These are phyloP conservation scores for Phoebastria nigripes DNA, from an alignment of 2,797 vertebrate genomes.

Conservation along the genomic window DNA sequence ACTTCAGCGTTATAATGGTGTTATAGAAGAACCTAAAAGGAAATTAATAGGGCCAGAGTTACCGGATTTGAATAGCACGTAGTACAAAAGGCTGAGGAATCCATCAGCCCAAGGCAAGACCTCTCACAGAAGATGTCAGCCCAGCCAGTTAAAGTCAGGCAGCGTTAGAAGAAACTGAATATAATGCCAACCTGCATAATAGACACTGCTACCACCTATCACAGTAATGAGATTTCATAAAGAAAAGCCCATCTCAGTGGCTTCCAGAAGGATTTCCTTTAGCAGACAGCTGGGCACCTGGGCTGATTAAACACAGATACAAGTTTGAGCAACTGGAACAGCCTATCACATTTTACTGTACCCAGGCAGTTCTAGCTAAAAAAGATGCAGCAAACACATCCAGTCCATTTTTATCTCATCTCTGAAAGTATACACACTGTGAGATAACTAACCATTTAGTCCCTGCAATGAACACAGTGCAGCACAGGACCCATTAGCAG, in stretches of 20 bases:
- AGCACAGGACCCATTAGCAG: neutral
- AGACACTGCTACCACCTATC: slow-evolving; percentile 27
- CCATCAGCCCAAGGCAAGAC: slow-evolving; percentile 5
- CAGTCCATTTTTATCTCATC: neutral
- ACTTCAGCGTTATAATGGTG: neutral
- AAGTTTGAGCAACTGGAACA: neutral
- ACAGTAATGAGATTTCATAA: slow-evolving; percentile 21
- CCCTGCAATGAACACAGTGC: neutral
- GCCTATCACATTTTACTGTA: neutral
- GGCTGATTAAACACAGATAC: slow-evolving; percentile 17
- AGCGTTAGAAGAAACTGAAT: neutral
- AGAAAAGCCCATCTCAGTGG: neutral
- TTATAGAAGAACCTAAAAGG: neutral
- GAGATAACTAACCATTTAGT: neutral
- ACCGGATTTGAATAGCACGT: neutral
- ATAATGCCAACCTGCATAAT: neutral
- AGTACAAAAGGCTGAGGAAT: slow-evolving; percentile 28
- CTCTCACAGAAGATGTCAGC: slow-evolving; percentile 36
- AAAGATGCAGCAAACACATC: neutral
- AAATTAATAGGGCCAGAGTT: slow-evolving; percentile 14
- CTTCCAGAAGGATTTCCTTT: slow-evolving; percentile 38
- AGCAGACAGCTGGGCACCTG: neutral
- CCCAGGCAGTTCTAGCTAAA: neutral
- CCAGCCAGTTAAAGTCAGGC: slow-evolving; percentile 18
- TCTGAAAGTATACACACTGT: neutral